A percentile compares a stretch with the other conserved stretches of the same genome.
Conservation (phyloP, 1,140 invertebrate genomes). For the Pachyrhynchus sulphureomaculatus region DNA sequence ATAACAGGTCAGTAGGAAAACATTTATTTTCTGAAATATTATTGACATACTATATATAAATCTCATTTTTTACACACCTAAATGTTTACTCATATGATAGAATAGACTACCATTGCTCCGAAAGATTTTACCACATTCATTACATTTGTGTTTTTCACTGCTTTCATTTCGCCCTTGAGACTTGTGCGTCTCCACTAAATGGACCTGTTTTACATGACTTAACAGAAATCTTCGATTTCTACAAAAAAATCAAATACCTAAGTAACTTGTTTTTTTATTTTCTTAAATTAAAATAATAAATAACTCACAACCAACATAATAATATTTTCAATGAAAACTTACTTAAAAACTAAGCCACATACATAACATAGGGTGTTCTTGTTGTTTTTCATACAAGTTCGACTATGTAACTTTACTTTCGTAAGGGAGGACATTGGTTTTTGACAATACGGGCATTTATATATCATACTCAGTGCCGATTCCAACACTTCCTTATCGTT, state of each 20-base stretch:
- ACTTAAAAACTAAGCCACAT: constrained; percentile 9
- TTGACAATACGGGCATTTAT: constrained; percentile 13
- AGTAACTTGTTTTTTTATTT: too few relatives aligned
- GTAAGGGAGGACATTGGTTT: constrained; percentile 7
- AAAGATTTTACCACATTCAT: constrained; percentile 13
- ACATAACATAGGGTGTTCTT: constrained; percentile 6
- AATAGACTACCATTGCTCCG: background rate
- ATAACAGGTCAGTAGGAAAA: too few relatives aligned
- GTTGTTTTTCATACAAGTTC: constrained; percentile 4
- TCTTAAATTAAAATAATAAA: background rate
- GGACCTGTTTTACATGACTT: constrained; percentile 1
- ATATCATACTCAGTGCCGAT: constrained; percentile 17
- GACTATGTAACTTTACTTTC: constrained; percentile 8
- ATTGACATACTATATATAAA: background rate
- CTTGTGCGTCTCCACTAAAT: background rate
- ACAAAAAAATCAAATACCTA: too few relatives aligned
- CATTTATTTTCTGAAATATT: too few relatives aligned
- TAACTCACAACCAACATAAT: background rate
- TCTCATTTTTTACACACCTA: constrained; percentile 10
- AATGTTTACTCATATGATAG: constrained; percentile 24
- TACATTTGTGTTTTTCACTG: background rate
- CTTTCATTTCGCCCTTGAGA: background rate
- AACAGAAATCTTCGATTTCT: too few relatives aligned
- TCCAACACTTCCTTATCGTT: constrained; percentile 3
- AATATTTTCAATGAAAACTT: background rate